Evolutionary conservation across 2,797 vertebrate genomes (phyloP).

Genomic region (Morelia viridis): DNA sequence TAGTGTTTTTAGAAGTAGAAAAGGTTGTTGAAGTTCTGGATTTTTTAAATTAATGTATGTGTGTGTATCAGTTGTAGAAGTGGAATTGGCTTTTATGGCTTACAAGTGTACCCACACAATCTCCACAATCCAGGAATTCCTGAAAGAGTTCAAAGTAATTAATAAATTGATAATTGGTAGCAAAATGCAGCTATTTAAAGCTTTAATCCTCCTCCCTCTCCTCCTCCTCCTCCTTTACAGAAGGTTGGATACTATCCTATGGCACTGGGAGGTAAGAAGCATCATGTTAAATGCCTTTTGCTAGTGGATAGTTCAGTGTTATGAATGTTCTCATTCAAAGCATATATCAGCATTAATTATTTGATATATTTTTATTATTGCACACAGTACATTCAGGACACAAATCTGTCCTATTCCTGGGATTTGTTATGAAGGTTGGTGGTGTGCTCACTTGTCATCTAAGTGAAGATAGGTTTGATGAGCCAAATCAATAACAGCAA

Average conservation of each 20-base stretch:
- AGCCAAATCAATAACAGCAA: conserved; percentile 60
- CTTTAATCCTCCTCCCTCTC: background rate
- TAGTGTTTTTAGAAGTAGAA: background rate
- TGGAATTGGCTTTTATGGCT: conserved; percentile 9
- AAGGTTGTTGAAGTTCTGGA: conserved; percentile 53
- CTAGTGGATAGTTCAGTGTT: conserved; percentile 28
- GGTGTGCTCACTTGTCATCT: conserved; percentile 36
- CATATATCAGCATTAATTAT: conserved; percentile 26
- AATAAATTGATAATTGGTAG: conserved; percentile 7
- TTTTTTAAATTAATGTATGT: conserved; percentile 31
- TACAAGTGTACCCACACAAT: conserved; percentile 45
- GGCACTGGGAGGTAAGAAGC: background rate
- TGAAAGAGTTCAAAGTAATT: conserved; percentile 42
- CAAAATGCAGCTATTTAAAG: conserved; percentile 19
- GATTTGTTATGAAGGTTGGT: conserved; percentile 46
- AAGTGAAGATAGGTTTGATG: conserved; percentile 59
- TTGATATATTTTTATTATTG: conserved; percentile 25
- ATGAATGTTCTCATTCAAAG: conserved; percentile 36
- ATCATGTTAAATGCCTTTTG: conserved; percentile 51
- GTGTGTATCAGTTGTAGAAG: conserved; percentile 3
- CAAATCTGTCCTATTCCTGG: conserved; percentile 37
- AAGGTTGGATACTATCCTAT: background rate
- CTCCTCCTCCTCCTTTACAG: background rate
- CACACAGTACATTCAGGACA: conserved; percentile 57
- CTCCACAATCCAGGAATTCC: conserved; percentile 25